phyloP scores from a whole-genome alignment of 2,797 vertebrate genomes.

The Heteromormyrus szaboi region DNA sequence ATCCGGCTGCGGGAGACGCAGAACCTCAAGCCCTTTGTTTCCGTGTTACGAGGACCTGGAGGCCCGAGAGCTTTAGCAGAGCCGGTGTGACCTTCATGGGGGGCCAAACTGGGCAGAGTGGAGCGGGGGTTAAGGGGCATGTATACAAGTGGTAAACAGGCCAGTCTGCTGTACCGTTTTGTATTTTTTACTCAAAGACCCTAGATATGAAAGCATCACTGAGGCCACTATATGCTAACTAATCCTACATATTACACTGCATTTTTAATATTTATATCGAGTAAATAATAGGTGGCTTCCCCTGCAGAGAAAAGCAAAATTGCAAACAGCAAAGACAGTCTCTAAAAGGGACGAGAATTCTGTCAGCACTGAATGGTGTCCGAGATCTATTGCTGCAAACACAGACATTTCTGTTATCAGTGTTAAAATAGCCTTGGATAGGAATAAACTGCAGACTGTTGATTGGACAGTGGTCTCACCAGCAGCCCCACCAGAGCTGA shows the following conservation, averaged over 20 bases:
- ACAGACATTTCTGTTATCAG: not conserved
- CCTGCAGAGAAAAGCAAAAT: not conserved
- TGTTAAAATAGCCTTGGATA: not conserved
- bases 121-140: not conserved
- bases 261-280: not conserved
- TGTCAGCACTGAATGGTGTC: not conserved
- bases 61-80: not conserved
- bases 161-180: not conserved
- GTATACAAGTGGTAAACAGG: not conserved
- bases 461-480: not conserved
- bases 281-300: not conserved
- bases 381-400: not conserved
- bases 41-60: not conserved
- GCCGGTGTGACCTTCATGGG: not conserved
- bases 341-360: not conserved
- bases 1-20: slow-evolving; percentile 2
- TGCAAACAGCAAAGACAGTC: not conserved
- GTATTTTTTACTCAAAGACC: not conserved
- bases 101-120: not conserved
- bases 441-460: not conserved
- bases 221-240: not conserved
- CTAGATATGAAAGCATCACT: not conserved
- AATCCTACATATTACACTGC: not conserved
- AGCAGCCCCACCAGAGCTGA: not conserved
- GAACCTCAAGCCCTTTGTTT: not conserved